A percentile compares a stretch with the other conserved stretches of the same genome.
Conservation (phyloP, 2,113 vertebrate genomes). For the Ameiurus melas region DNA sequence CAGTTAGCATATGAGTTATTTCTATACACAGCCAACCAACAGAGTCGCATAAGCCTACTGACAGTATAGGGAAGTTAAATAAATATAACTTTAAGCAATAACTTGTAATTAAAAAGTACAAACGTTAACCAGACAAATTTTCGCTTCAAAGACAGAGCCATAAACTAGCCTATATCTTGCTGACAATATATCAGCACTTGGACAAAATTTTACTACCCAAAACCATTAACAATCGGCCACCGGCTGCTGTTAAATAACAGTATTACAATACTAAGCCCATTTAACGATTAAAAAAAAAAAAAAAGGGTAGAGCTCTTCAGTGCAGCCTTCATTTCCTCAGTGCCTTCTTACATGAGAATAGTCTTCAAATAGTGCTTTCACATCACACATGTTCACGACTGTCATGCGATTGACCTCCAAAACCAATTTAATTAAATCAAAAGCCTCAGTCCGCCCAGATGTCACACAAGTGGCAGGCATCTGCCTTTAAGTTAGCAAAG, state of each 20-base stretch:
- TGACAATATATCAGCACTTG: no score
- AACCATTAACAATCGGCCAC: neutral
- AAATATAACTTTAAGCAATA: neutral
- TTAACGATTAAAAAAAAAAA: neutral
- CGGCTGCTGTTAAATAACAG: neutral
- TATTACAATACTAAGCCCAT: neutral
- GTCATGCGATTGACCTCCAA: conserved; percentile 14
- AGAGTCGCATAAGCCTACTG: neutral
- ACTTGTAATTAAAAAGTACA: no score
- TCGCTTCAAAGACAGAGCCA: neutral
- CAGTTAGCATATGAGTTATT: neutral
- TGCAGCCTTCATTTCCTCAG: neutral
- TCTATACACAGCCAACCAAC: neutral
- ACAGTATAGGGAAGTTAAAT: neutral
- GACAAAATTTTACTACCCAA: neutral
- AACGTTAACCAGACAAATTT: neutral
- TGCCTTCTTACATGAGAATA: neutral
- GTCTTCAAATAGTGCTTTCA: neutral
- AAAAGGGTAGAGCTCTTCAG: neutral
- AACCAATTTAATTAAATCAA: neutral
- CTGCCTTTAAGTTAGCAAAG: conserved; percentile 1
- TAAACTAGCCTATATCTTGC: neutral
- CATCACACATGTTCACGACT: neutral
- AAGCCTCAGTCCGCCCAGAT: neutral
- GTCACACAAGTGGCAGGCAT: neutral